Evolutionary conservation across 2,113 vertebrate genomes (phyloP), one percentile per base, ranked within the genome.

Genomic region (Anarrhichthys ocellatus): DNA sequence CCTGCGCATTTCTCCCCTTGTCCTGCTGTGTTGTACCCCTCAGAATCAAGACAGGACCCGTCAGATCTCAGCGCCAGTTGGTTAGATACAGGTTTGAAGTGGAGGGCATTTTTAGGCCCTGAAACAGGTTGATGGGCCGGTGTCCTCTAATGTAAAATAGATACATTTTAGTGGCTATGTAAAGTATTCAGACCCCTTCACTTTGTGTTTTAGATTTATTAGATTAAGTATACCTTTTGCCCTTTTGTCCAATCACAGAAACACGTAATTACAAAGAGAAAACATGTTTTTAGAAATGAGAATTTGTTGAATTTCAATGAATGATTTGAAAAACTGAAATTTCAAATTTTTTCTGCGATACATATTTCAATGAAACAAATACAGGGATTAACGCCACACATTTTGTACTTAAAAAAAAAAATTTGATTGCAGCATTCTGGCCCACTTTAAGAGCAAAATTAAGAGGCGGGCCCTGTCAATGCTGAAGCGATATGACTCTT

Each of bases 11-110:
- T 84, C 32, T 84, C 56, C 50, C 9, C 48, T 52, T 18, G 20
- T 54, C 7, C 58, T 7, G 18, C 74, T 83, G 76, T 27, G 71
- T 62, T 44, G 42, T 69, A 62, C 70, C 44, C 63, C 32, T 81
- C 17, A 50, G 34, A 79, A 27, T 52, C 14, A 4, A 22, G 14
- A 58, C 54, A 14, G 8, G 29, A 27, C n/a, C 22, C 20, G 27
- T 68, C 24, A 50, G 44, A 66, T 54, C 13, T 61, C n/a, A 8
- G 6, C 8, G 11, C 50, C 42, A 38, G 32, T 54, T 56, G 62
- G 50, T 24, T 20, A 44, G 36, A 27, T 7, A 6, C 5, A 46
- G 56, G 54, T 44, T 52, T 52, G 20, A 6, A 52, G 32, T 34
- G 27, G 6, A 15, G 24, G 64, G 10, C 44, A 38, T 67, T 71